Evolutionary conservation across 2,888 invertebrate genomes (phyloP), one percentile per base, ranked within the genome.

Genomic region (Amiota mariae): DNA sequence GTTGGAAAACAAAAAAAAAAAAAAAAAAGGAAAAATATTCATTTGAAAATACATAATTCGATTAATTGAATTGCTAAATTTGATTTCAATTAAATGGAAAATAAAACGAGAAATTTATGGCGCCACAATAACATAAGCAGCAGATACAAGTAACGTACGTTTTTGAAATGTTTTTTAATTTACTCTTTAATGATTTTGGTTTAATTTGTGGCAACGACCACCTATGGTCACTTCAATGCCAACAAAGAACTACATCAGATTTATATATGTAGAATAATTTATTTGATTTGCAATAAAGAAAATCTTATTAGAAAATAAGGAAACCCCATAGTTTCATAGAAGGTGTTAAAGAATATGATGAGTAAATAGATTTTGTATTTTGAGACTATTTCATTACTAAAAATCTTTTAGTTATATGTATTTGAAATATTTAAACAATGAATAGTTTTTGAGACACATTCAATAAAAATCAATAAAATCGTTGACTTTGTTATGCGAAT

Each of bases 11-110:
- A n/a, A n/a, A n/a, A n/a, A n/a, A n/a, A 63, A 63, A 63, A 47
- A 63, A 46, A 4, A 63, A 63, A 36, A 36, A 36, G 36, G 6
- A 36, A 36, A 36, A 4, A 36, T n/a, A 51, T 20, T 59, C 59
- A 9, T 11, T 57, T 57, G 15, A 8, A 57, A 57, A 57, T 24
- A 24, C 24, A 57, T 57, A 70, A 57, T 47, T 57, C 68, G 54
- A 59, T 59, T 72, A 73, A 73, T 73, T 73, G 54, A 73, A 63
- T 73, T 73, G 59, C 46, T 67, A 72, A 36, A 72, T 82, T 80
- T 77, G 80, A 81, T 80, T 81, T 82, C 84, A 81, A 83, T 84
- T 82, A 82, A 84, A 83, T 36, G 36, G 36, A 80, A n/a, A 51
- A 54, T 68, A 68, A 68, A 54, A 13, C 36, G 47, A 51, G 47